Evolutionary conservation across 2,113 vertebrate genomes (phyloP).

Genomic region (Neoarius graeffei): DNA sequence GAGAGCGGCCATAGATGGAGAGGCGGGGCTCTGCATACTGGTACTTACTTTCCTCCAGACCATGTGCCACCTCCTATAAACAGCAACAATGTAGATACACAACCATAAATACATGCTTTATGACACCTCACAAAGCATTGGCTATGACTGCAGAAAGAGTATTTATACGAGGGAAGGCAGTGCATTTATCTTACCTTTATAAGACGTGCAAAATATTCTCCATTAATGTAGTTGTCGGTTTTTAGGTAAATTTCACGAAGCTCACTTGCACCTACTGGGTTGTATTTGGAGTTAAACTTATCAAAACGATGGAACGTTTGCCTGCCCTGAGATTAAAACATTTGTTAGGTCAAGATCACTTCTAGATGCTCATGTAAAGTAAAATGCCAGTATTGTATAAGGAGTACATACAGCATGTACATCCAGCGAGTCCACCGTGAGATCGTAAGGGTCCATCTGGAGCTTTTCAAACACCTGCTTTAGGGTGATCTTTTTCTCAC

Average conservation of each 20-base stretch:
- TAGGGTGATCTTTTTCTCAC: constrained; percentile 81
- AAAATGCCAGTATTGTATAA: not conserved
- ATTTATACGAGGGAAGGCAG: not conserved
- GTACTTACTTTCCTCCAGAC: constrained; percentile 95
- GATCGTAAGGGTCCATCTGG: constrained; percentile 94
- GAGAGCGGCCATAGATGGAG: constrained; percentile 90
- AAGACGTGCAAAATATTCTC: constrained; percentile 97
- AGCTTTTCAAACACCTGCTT: constrained; percentile 87
- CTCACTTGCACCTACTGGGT: constrained; percentile 95
- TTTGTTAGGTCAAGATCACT: not conserved
- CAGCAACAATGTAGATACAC: not conserved
- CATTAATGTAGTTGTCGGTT: constrained; percentile 90
- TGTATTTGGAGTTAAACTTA: constrained; percentile 99
- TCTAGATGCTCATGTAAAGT: not conserved
- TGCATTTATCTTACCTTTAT: constrained; percentile 81
- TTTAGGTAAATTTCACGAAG: constrained; percentile 95
- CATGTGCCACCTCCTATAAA: constrained; percentile 87
- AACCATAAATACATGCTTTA: not conserved
- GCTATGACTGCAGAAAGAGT: not conserved
- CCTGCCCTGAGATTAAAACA: constrained; percentile 78
- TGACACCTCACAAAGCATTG: not conserved
- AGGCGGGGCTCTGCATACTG: constrained; percentile 93
- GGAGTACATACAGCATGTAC: constrained; percentile 88
- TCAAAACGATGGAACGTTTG: constrained; percentile 99
- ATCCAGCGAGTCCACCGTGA: constrained; percentile 96